Conservation (phyloP, 2,888 invertebrate genomes). For the Cremastinae sp. region DNA sequence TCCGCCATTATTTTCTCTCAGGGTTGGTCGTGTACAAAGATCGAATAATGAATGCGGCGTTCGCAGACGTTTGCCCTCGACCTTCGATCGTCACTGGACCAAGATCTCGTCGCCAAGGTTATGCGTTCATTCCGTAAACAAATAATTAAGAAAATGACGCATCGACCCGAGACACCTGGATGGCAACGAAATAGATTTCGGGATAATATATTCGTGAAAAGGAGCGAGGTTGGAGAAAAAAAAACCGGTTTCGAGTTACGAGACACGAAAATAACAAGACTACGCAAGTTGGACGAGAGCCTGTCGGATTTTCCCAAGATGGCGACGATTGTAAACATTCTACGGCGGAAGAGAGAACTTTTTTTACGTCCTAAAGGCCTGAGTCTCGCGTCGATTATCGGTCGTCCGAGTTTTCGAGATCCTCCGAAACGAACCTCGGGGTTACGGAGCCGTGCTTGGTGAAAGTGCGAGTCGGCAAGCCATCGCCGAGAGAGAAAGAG, state of each 20-base stretch:
- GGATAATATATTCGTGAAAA: too few relatives aligned
- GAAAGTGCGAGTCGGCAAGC: slow-evolving; percentile 72
- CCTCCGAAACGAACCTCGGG: slow-evolving; percentile 38
- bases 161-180: too few relatives aligned
- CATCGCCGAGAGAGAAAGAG: slow-evolving; percentile 44
- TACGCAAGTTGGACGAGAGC: neutral
- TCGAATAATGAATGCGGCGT: too few relatives aligned
- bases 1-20: too few relatives aligned
- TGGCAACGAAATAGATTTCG: too few relatives aligned
- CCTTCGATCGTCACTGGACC: too few relatives aligned
- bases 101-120: too few relatives aligned
- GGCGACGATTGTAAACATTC: neutral
- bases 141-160: too few relatives aligned
- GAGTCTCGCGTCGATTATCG: slow-evolving; percentile 16
- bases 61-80: too few relatives aligned
- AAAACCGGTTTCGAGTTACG: neutral
- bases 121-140: too few relatives aligned
- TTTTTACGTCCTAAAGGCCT: neutral
- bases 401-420: slow-evolving; percentile 31
- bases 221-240: neutral
- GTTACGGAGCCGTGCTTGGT: slow-evolving; percentile 59
- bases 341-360: neutral
- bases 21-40: too few relatives aligned
- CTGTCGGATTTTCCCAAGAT: slow-evolving; percentile 25
- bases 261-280: neutral